Conservation (phyloP, 1,140 invertebrate genomes). For the Bemisia tabaci region DNA sequence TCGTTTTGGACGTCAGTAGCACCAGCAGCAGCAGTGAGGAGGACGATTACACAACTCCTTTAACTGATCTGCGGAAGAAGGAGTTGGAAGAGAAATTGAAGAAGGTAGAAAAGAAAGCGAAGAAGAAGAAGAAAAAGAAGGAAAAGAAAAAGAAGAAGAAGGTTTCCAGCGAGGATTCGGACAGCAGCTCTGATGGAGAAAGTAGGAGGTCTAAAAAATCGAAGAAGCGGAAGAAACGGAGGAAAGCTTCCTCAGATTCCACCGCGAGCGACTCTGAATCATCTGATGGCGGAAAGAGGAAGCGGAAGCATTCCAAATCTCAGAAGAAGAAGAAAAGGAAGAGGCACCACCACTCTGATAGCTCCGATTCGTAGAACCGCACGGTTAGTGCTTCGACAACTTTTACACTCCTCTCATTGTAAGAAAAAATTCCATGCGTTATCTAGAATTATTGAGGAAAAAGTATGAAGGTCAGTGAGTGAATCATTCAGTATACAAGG, state of each 20-base stretch:
- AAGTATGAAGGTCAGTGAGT: too few species aligned
- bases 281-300: too few species aligned
- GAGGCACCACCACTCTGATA: neutral
- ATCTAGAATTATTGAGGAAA: too few species aligned
- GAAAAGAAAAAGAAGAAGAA: neutral
- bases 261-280: neutral
- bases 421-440: too few species aligned
- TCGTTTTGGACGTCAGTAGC: slow-evolving; percentile 86
- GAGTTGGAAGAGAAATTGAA: slow-evolving; percentile 46
- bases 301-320: too few species aligned
- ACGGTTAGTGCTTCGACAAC: neutral
- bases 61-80: slow-evolving; percentile 60
- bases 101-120: slow-evolving; percentile 37
- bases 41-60: slow-evolving; percentile 64
- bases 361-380: neutral
- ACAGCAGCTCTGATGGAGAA: neutral
- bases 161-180: neutral
- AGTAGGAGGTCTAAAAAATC: neutral
- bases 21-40: slow-evolving; percentile 76
- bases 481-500: too few species aligned
- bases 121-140: slow-evolving; percentile 34
- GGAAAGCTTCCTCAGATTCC: neutral
- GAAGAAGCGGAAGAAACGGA: neutral
- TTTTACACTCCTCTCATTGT: neutral
- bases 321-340: neutral